Evolutionary conservation across 2,113 vertebrate species (phyloP).

Genomic region (Corynorhinus townsendii): DNA sequence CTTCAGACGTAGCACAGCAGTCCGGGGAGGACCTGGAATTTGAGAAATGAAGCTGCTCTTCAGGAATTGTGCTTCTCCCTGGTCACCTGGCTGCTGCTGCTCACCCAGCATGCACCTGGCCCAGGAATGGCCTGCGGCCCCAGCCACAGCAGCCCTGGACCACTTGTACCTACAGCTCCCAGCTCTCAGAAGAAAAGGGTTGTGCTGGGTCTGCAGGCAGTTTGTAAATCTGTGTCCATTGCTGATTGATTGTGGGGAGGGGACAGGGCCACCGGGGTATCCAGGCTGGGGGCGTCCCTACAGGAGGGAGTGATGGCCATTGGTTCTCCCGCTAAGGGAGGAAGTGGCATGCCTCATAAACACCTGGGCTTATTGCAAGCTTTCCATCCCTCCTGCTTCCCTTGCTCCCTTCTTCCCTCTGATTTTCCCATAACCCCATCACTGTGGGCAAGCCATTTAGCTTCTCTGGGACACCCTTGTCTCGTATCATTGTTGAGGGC

Average conservation of each 20-base stretch:
- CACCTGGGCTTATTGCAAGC: fast-evolving
- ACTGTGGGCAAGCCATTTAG: fast-evolving
- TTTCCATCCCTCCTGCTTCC: fast-evolving
- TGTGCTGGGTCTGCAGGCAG: background rate
- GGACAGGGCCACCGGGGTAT: background rate
- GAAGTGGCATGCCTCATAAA: fast-evolving
- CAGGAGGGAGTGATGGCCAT: background rate
- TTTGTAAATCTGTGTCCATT: fast-evolving
- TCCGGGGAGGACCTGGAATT: background rate
- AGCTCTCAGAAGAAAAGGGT: background rate
- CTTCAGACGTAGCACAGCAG: background rate
- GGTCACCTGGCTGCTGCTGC: background rate
- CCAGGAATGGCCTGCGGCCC: background rate
- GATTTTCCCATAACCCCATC: fast-evolving
- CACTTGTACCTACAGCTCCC: background rate
- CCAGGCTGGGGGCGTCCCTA: too few relatives aligned
- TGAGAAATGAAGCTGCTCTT: background rate
- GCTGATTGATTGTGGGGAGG: background rate
- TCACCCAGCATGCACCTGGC: background rate
- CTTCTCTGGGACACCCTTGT: too few relatives aligned
- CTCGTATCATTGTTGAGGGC: fast-evolving
- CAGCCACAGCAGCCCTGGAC: fast-evolving
- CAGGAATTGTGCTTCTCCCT: background rate
- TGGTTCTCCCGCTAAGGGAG: background rate
- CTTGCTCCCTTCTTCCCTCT: background rate